Conservation (phyloP, 2,888 invertebrate genomes). For the Patella caerulea region DNA sequence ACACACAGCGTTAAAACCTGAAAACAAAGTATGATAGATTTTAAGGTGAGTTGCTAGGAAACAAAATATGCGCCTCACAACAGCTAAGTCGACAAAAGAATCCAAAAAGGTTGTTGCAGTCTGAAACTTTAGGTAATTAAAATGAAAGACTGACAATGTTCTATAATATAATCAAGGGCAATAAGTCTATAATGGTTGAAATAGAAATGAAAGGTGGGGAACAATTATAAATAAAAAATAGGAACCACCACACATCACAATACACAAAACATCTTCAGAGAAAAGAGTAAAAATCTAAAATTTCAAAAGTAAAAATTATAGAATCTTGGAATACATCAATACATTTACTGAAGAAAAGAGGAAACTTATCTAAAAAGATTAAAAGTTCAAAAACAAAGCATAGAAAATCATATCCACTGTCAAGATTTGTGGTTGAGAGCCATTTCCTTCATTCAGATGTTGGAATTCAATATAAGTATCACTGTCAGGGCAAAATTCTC, state of each 20-base stretch:
- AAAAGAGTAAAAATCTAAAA: background rate
- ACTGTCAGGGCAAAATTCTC: no score
- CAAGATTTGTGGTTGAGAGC: no score
- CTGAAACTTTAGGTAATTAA: background rate
- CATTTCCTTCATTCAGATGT: no score
- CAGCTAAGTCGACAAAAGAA: background rate
- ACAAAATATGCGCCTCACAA: background rate
- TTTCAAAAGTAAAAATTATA: background rate
- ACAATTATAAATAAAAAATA: background rate
- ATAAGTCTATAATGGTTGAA: no score
- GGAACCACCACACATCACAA: background rate
- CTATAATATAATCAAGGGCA: no score
- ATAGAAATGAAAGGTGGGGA: background rate
- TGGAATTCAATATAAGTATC: no score
- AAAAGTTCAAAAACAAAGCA: background rate
- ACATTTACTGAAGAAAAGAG: slow-evolving; percentile 4
- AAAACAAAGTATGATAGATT: slow-evolving; percentile 25
- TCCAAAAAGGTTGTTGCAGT: background rate
- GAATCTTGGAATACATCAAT: background rate
- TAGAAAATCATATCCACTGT: no score
- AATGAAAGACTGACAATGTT: no score
- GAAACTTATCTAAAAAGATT: background rate
- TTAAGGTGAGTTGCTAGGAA: background rate
- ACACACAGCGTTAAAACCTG: slow-evolving; percentile 43
- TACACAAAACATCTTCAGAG: background rate